These are phyloP conservation scores for Electrona antarctica DNA, from an alignment of 2,113 vertebrate genomes.

Conservation along the genomic window DNA sequence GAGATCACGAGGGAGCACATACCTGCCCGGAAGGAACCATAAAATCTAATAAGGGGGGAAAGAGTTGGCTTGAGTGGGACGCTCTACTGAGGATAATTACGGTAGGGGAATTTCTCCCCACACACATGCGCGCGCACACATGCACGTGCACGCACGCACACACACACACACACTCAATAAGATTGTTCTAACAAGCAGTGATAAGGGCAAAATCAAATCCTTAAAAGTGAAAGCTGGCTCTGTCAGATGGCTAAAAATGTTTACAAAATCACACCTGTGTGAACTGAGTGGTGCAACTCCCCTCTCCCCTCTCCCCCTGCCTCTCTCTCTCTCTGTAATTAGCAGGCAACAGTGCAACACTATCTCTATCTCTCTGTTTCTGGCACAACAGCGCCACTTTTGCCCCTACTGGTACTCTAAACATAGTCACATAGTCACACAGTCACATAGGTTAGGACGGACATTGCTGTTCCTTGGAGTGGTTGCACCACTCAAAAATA, in stretches of 20 bases:
- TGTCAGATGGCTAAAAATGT: neutral
- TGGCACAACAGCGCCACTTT: too few species aligned
- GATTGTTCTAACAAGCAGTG: neutral
- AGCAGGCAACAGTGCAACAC: too few species aligned
- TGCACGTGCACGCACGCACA: neutral
- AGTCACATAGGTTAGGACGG: too few species aligned
- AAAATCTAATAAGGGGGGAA: conserved; percentile 53
- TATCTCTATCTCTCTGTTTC: too few species aligned
- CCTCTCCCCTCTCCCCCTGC: too few species aligned
- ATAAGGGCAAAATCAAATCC: neutral
- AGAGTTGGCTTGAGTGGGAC: conserved; percentile 21
- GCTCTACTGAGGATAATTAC: conserved; percentile 52
- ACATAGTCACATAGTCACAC: too few species aligned
- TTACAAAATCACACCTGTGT: conserved; percentile 14
- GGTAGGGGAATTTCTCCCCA: conserved; percentile 35
- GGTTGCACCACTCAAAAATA: too few species aligned
- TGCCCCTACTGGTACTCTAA: too few species aligned
- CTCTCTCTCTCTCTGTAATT: too few species aligned
- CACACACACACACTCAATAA: neutral
- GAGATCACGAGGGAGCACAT: conserved; percentile 60
- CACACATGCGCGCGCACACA: neutral
- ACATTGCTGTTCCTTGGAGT: too few species aligned
- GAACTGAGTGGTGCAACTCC: too few species aligned
- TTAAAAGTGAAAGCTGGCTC: neutral
- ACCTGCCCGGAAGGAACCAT: conserved; percentile 64